Evolutionary conservation across 2,888 invertebrate species (phyloP), one percentile per base, ranked within the genome.

Genomic region (Apeira syringaria): DNA sequence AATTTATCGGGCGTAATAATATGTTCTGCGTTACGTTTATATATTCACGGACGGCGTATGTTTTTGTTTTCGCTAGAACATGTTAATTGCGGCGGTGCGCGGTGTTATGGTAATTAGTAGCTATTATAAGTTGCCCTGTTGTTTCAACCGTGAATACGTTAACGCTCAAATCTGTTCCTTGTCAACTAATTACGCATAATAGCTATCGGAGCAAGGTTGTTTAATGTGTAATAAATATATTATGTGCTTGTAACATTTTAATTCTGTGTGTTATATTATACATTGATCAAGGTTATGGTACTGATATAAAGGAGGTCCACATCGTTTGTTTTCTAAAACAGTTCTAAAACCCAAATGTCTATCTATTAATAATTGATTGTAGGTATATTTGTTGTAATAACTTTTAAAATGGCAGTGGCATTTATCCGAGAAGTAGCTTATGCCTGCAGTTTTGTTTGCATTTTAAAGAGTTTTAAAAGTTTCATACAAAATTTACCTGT

Each of bases 1-100:
- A 56, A 56, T 66, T 62, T 65, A 63, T 67, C 59, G 58, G 49
- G 53, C 29, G 24, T 35, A 46, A 43, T 40, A 43, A 38, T 34
- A 31, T 38, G 41, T 27, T 39, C 22, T 25, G 22, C 28, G 26
- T 17, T 40, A 31, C 20, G 31, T 35, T 6, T 20, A 37, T 26
- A 37, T 30, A 24, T 32, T 42, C 8, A 28, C 40, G 13, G 17
- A 12, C 32, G 34, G 26, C 38, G 25, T 40, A 40, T 47, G 47
- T 37, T 37, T 43, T 33, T 50, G 36, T 40, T 45, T 37, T 36
- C 26, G 36, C 33, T 43, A 20, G 22, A 44, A 44, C 34, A 36
- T 36, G 33, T 42, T 50, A 27, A 39, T 43, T 13, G 34, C 32
- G 27, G 15, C 26, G 13, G 35, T n/a, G n/a, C n/a, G n/a, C 37